A percentile compares a stretch with the other conserved stretches of the same genome.
Evolutionary conservation across 2,113 vertebrate genomes (phyloP).

Genomic region (Pangasianodon gigas): DNA sequence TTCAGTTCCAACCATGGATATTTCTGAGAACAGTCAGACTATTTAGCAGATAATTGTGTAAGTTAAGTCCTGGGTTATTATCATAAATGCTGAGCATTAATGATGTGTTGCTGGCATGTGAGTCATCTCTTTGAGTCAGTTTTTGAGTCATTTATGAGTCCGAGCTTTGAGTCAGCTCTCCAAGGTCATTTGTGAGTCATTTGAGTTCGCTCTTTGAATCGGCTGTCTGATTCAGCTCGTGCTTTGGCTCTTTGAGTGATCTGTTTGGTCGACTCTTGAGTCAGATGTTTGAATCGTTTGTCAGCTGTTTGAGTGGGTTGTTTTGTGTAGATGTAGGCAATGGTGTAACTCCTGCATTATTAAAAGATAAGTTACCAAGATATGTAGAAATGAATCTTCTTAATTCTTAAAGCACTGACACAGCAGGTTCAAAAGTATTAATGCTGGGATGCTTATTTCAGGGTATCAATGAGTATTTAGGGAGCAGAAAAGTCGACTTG

Average conservation of each 20-base stretch:
- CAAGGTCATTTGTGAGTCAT: neutral
- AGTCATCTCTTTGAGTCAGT: neutral
- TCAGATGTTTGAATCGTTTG: neutral
- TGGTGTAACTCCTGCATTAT: neutral
- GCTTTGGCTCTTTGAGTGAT: neutral
- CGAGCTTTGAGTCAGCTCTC: neutral
- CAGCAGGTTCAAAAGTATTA: too few species aligned
- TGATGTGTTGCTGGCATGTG: neutral
- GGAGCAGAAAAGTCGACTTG: neutral
- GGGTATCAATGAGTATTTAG: neutral
- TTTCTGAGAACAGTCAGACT: neutral
- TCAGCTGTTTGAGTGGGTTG: neutral
- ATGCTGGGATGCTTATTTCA: neutral
- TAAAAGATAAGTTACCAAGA: neutral
- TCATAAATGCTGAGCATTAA: constrained; percentile 8
- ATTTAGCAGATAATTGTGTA: constrained; percentile 15
- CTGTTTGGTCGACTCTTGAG: neutral
- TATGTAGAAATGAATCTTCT: neutral
- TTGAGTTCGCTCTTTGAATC: too few species aligned
- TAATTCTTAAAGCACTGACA: neutral
- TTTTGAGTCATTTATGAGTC: neutral
- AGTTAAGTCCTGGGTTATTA: neutral
- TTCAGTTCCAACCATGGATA: constrained; percentile 3
- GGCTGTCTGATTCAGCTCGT: too few species aligned
- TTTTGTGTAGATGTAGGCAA: neutral